A percentile compares a stretch with the other conserved stretches of the same genome.
phyloP scores from a whole-genome alignment of 2,797 vertebrate genomes.

The Cyclura pinguis region DNA sequence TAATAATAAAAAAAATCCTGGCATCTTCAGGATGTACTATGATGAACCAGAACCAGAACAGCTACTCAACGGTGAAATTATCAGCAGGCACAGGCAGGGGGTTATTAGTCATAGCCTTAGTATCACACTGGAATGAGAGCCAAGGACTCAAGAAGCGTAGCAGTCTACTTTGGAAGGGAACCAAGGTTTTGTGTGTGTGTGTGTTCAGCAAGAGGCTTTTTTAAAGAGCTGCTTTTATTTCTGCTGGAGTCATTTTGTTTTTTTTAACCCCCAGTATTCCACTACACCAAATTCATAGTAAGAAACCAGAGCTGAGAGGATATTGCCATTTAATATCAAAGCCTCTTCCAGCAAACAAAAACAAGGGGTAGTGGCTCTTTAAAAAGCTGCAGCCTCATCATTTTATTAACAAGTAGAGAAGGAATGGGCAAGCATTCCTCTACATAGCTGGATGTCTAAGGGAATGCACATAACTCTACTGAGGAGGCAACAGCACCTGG shows the following conservation, averaged over 20 bases:
- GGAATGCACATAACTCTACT: conserved; percentile 63
- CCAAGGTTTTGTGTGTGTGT: conserved; percentile 52
- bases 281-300: neutral
- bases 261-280: conserved; percentile 60
- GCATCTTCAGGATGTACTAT: conserved; percentile 53
- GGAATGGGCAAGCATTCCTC: conserved; percentile 21
- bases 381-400: neutral
- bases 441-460: conserved; percentile 33
- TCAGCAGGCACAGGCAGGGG: conserved; percentile 70
- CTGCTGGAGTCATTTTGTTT: conserved; percentile 25
- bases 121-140: conserved; percentile 67
- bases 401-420: conserved; percentile 53
- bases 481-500: conserved; percentile 54
- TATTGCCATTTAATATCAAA: conserved; percentile 54
- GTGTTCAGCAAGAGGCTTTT: neutral
- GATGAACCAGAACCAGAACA: conserved; percentile 69
- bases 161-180: conserved; percentile 71
- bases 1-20: conserved; percentile 62
- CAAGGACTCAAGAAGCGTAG: conserved; percentile 73
- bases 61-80: conserved; percentile 75
- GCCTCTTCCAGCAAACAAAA: conserved; percentile 59
- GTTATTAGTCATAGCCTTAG: conserved; percentile 75
- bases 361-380: conserved; percentile 47
- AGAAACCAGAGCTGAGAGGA: conserved; percentile 48
- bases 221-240: conserved; percentile 58